Base-by-base conservation (phyloP, 2,113 vertebrate species). In the Pluvialis apricaria region DNA sequence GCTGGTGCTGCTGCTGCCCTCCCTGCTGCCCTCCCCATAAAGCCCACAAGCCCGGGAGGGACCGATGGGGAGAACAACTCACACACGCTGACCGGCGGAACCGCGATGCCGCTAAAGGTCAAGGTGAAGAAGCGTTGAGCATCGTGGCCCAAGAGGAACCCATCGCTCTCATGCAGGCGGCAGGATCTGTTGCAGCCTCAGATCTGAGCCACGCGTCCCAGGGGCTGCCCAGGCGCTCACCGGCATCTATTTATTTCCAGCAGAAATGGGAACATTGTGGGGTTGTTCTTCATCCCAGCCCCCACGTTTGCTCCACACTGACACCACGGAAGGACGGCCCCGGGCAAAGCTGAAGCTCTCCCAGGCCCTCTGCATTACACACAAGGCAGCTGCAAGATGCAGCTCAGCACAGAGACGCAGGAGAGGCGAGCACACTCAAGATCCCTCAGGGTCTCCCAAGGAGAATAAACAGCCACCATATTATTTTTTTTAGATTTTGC, bases 51-150 rank as follows among this genome's bases (percentile, higher is more conserved):
- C 9, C 31, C 6, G 1, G 40, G 68, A 40, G 0, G 1, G 57
- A 38, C 15, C 1, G 5, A n/a, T 3, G 8, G 7, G 16, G 16
- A 11, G 13, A 55, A 26, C 29, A 22, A 13, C 58, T 57, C 9
- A 0, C 19, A 26, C 40, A 2, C 22, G 13, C 22, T 1, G 0
- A 71, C 29, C 6, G 2, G 17, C 7, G 5, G n/a, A 79, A 49
- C 24, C 6, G 2, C 6, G 16, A n/a, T 11, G 38, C 45, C 8
- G 4, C 38, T 17, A 24, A 31, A 85, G 72, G 54, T 45, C 71
- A 36, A 47, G 60, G 13, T 32, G 70, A 72, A 61, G 49, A 45
- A 69, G 45, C 0, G 1, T 40, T 34, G 49, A 77, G 40, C 9
- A 6, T 7, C 24, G 2, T 1, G 19, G 25, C 32, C 52, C 3